Evolutionary conservation across 2,797 vertebrate genomes (phyloP).

Genomic region (Hydrocynus forskahlii): DNA sequence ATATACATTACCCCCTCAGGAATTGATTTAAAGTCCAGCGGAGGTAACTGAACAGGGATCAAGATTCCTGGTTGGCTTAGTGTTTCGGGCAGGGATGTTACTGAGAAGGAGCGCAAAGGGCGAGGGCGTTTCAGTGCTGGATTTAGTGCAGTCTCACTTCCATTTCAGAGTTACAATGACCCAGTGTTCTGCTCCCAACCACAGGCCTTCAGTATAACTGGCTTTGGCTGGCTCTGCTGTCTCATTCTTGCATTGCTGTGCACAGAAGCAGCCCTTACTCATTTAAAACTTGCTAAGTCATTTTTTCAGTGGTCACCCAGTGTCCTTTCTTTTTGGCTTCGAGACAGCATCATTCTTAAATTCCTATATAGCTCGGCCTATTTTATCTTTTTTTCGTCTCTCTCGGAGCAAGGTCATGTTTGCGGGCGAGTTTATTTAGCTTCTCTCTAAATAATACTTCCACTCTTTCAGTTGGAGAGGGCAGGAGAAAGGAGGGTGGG

Average conservation of each 20-base stretch:
- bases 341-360: constrained; percentile 7
- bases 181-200: constrained; percentile 47
- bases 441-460: constrained; percentile 54
- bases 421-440: constrained; percentile 53
- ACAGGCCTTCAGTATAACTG: constrained; percentile 48
- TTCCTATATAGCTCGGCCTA: background rate
- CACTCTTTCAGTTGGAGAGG: constrained; percentile 32
- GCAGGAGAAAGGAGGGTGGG: background rate
- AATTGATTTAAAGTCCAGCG: constrained; percentile 27
- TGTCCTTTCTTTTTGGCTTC: constrained; percentile 18
- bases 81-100: constrained; percentile 22
- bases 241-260: constrained; percentile 33
- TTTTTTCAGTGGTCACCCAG: constrained; percentile 20
- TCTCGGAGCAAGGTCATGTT: constrained; percentile 50
- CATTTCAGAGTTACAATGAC: constrained; percentile 49
- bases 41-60: constrained; percentile 15
- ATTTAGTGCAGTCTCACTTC: constrained; percentile 46
- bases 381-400: background rate
- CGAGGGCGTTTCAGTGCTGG: constrained; percentile 39
- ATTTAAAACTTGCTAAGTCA: constrained; percentile 43
- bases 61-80: constrained; percentile 16
- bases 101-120: constrained; percentile 34
- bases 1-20: constrained; percentile 34
- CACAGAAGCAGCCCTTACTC: constrained; percentile 42
- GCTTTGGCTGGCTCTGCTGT: constrained; percentile 27